phyloP scores from a whole-genome alignment of 1,140 invertebrate genomes.

The Macrocentrus cingulum region DNA sequence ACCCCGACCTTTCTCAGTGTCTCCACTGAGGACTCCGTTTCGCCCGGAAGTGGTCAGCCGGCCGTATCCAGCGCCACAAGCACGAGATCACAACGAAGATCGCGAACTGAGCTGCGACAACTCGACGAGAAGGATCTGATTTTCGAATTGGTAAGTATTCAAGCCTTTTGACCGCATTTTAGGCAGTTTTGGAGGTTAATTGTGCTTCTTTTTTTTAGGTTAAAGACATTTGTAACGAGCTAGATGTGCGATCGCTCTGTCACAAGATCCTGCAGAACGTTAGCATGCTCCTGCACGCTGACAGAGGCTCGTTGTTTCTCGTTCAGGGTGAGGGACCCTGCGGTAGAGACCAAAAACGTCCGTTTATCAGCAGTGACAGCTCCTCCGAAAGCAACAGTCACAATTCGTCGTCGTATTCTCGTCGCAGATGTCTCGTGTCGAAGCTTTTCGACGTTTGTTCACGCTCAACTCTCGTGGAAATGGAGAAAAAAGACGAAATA shows the following conservation, averaged over 20 bases:
- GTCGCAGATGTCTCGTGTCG: slow-evolving; percentile 76
- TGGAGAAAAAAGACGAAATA: slow-evolving; percentile 90
- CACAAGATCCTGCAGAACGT: slow-evolving; percentile 97
- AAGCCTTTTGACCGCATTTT: too few species aligned
- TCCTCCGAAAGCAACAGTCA: slow-evolving; percentile 10
- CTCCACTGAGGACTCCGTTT: slow-evolving; percentile 48
- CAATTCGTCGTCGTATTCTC: slow-evolving; percentile 22
- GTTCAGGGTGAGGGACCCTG: slow-evolving; percentile 74
- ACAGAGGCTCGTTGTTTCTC: slow-evolving; percentile 89
- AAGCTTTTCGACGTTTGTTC: slow-evolving; percentile 94
- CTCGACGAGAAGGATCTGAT: slow-evolving; percentile 93
- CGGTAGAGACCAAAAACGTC: slow-evolving; percentile 5
- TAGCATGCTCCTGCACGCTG: slow-evolving; percentile 86
- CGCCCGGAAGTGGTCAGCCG: slow-evolving; percentile 42
- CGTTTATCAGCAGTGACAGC: slow-evolving; percentile 3
- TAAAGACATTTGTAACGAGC: slow-evolving; percentile 94
- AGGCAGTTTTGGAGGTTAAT: too few species aligned
- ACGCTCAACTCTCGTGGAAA: slow-evolving; percentile 84
- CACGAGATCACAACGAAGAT: slow-evolving; percentile 70
- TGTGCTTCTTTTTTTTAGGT: slow-evolving; percentile 60
- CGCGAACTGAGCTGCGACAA: slow-evolving; percentile 80
- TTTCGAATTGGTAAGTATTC: slow-evolving; percentile 90
- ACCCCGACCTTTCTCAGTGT: slow-evolving; percentile 83
- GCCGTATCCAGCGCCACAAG: slow-evolving; percentile 53
- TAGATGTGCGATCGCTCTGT: slow-evolving; percentile 89